phyloP scores from a whole-genome alignment of 2,797 vertebrate species.

The Myotis myotis region DNA sequence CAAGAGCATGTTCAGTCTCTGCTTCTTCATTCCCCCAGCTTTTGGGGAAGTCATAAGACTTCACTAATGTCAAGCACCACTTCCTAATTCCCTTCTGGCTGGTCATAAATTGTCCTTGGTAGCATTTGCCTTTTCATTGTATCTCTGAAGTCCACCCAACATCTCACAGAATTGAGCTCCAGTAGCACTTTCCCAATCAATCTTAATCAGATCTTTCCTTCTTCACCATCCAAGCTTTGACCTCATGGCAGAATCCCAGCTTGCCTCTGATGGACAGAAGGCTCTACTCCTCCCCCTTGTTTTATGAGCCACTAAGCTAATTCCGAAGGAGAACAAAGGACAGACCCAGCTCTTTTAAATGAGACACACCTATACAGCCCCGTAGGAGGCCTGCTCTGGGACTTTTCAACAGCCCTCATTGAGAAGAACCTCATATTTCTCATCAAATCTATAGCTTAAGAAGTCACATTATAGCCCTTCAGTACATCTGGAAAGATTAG shows the following conservation, averaged over 20 bases:
- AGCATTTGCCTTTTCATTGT: neutral
- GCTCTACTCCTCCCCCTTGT: neutral
- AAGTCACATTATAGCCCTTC: slow-evolving; percentile 79
- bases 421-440: slow-evolving; percentile 60
- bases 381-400: neutral
- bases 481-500: slow-evolving; percentile 76
- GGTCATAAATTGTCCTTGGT: neutral
- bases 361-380: neutral
- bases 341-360: neutral
- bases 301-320: neutral
- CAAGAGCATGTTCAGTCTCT: rapidly evolving
- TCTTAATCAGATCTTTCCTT: neutral
- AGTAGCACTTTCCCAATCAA: neutral
- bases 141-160: neutral
- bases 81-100: neutral
- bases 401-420: neutral
- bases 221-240: neutral
- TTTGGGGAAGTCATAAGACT: neutral
- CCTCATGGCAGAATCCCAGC: neutral
- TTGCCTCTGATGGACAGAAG: neutral
- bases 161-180: neutral
- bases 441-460: slow-evolving; percentile 73
- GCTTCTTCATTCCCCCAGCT: neutral
- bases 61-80: neutral
- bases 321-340: neutral